Base-by-base conservation (phyloP, 2,113 vertebrate genomes). In the Collichthys lucidus region DNA sequence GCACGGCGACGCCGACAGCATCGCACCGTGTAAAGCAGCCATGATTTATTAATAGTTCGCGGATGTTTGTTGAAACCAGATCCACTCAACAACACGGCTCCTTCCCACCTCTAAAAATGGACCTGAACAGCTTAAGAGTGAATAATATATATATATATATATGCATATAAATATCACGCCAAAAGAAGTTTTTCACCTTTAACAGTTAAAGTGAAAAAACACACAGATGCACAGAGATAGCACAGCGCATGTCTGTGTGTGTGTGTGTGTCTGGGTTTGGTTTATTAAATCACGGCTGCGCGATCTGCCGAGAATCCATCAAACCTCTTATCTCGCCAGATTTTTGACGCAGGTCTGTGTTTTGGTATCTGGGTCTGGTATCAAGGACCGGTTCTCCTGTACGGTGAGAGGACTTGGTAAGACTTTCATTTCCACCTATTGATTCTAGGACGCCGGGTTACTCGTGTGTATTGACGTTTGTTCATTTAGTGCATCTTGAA, bases 31-130 rank as follows among this genome's bases (percentile, higher is more conserved):
- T 61, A 20, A 40, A 77, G 64, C 70, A 14, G 74, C 79, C 62
- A 55, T 80, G 81, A 89, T 86, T 89, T 91, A 89, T 87, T 92
- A 90, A 89, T 91, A 86, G 83, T 87, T 64, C 5, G 5, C 6
- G 70, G 77, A 88, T 62, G 77, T 89, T 90, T 80, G 79, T 74
- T 56, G 86, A 85, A 91, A 90, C 71, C 68, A 71, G 83, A 91
- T 80, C 86, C 40, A 57, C 68, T 84, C 64, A 26, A 85, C 71
- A 75, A 88, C 70, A 24, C 26, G 9, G 49, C 52, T 71, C 69
- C 35, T 82, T 75, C 24, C 53, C 53, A 77, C 86, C 70, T 85
- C 84, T 84, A 81, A 83, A 88, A 91, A 88, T 71, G 79, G 56
- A 79, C 35, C 67, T 49, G 62, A 72, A 67, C 66, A 69, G 44